Conservation (phyloP, 2,888 invertebrate genomes). For the Periphyllus acericola region DNA sequence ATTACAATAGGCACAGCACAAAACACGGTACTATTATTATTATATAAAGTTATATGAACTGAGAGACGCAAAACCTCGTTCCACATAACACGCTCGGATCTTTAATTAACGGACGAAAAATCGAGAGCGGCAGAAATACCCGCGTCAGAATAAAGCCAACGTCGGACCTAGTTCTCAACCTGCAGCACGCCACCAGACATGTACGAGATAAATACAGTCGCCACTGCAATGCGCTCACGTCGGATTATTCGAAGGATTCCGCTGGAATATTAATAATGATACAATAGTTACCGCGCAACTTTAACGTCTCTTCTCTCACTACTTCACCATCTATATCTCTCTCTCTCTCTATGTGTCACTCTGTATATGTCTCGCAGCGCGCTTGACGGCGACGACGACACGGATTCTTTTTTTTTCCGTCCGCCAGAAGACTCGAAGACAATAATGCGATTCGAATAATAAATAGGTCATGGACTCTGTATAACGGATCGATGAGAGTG, state of each 20-base stretch:
- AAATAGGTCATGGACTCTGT: slow-evolving; percentile 5
- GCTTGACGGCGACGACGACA: neutral
- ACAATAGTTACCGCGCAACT: neutral
- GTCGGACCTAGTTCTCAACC: neutral
- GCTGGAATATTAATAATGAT: neutral
- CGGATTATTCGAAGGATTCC: neutral
- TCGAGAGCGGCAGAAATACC: neutral
- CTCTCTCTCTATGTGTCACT: neutral
- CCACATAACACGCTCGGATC: neutral
- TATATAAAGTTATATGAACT: neutral
- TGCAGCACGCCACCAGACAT: neutral
- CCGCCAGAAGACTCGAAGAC: neutral
- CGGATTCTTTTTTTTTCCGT: neutral
- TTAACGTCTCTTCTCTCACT: neutral
- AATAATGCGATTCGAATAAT: neutral
- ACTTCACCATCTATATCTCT: no score
- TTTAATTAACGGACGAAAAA: neutral
- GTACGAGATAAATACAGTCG: neutral
- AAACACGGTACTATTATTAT: neutral
- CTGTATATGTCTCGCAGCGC: no score
- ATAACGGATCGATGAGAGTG: neutral
- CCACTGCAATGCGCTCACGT: neutral
- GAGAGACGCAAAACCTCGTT: slow-evolving; percentile 11
- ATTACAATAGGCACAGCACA: neutral
- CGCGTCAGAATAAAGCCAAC: neutral